A percentile compares a stretch with the other conserved stretches of the same genome.
Evolutionary conservation across 2,888 invertebrate species (phyloP).

Genomic region (Epirrita christyi): DNA sequence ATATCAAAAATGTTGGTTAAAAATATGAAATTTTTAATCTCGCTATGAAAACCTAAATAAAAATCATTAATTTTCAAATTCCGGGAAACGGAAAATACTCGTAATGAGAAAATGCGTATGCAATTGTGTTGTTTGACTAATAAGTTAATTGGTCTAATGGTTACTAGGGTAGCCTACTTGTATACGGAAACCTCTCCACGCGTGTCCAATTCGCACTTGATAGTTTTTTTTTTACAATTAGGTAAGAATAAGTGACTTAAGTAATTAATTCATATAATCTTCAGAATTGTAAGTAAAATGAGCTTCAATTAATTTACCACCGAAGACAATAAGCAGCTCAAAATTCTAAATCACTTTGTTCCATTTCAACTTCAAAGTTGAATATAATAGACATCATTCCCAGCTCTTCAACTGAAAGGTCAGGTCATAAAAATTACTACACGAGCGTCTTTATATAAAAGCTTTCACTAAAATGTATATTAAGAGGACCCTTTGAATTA

Average conservation of each 20-base stretch:
- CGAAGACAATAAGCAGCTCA: constrained; percentile 13
- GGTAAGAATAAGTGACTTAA: neutral
- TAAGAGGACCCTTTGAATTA: constrained; percentile 41
- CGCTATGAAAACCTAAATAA: too few species aligned
- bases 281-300: constrained; percentile 6
- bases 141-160: too few species aligned
- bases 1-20: too few species aligned
- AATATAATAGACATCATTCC: constrained; percentile 38
- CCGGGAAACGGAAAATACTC: too few species aligned
- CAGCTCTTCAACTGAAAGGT: constrained; percentile 30
- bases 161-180: too few species aligned
- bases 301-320: constrained; percentile 5
- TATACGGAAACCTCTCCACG: too few species aligned
- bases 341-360: constrained; percentile 13
- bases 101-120: too few species aligned
- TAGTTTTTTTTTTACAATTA: too few species aligned
- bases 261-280: neutral
- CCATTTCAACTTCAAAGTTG: constrained; percentile 38
- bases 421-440: constrained; percentile 35
- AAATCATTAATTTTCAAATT: too few species aligned
- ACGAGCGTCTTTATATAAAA: constrained; percentile 33
- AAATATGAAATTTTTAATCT: too few species aligned
- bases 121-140: too few species aligned
- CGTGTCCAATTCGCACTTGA: too few species aligned
- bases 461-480: constrained; percentile 35